phyloP scores from a whole-genome alignment of 2,888 invertebrate genomes.

The Steinernema scapterisci region DNA sequence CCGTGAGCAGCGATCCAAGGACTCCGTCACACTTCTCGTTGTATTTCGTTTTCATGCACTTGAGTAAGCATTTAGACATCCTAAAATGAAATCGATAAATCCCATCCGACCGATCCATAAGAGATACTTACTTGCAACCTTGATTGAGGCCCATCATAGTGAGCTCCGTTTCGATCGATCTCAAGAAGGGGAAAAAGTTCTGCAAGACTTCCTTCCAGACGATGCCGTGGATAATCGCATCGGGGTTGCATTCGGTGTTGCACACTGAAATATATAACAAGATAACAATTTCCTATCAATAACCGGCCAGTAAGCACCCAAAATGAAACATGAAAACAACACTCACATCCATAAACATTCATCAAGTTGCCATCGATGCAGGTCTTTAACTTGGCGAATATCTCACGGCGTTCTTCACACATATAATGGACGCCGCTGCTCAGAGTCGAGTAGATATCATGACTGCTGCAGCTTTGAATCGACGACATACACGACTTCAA shows the following conservation, averaged over 20 bases:
- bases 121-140: not conserved
- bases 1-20: not conserved
- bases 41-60: not conserved
- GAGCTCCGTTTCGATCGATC: not conserved
- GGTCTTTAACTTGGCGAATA: not conserved
- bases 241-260: not conserved
- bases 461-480: not conserved
- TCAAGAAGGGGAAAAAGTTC: not conserved
- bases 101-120: no score
- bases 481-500: not conserved
- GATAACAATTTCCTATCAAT: not conserved
- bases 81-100: not conserved
- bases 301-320: no score
- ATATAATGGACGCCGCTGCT: slow-evolving; percentile 1
- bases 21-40: not conserved
- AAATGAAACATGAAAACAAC: not conserved
- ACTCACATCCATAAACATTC: not conserved
- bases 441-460: not conserved
- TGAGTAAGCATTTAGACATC: not conserved
- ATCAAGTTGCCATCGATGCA: not conserved
- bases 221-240: not conserved
- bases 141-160: not conserved
- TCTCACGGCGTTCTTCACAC: not conserved
- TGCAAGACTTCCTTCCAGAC: not conserved
- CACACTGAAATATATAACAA: not conserved